Evolutionary conservation across 2,113 vertebrate species (phyloP).

Genomic region (Isurus oxyrinchus): DNA sequence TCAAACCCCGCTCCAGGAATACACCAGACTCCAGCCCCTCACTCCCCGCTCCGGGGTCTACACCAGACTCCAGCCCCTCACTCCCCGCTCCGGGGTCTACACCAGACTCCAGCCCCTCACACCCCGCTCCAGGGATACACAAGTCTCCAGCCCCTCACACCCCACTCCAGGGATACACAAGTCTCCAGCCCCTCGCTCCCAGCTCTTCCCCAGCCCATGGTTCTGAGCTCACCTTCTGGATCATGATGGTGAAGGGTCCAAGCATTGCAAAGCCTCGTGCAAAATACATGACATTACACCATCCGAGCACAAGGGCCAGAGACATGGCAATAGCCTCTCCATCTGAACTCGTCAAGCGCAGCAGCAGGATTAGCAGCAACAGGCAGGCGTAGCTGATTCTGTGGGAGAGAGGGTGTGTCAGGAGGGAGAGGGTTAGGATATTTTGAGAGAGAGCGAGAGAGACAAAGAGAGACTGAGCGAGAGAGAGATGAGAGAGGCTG

Average conservation of each 20-base stretch:
- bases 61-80: too few relatives aligned
- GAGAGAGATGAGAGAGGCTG: neutral
- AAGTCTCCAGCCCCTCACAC: too few relatives aligned
- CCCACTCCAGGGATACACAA: too few relatives aligned
- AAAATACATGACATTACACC: conserved; percentile 93
- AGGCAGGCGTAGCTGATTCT: conserved; percentile 79
- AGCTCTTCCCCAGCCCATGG: neutral
- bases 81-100: too few relatives aligned
- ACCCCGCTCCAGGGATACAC: too few relatives aligned
- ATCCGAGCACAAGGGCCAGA: conserved; percentile 79
- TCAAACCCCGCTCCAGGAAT: too few relatives aligned
- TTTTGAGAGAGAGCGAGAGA: neutral
- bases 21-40: neutral
- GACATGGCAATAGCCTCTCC: conserved; percentile 82
- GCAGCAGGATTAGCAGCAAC: conserved; percentile 79
- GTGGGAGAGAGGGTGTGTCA: conserved; percentile 34
- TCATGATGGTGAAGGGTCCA: conserved; percentile 92
- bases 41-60: too few relatives aligned
- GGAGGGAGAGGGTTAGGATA: neutral
- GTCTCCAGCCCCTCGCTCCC: neutral
- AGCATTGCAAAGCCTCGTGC: conserved; percentile 92
- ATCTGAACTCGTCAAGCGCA: conserved; percentile 65
- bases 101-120: too few relatives aligned
- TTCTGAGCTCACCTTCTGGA: conserved; percentile 77
- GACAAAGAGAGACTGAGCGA: neutral